Conservation (phyloP, 37 sponge, comb jelly and placozoan genomes). For the Haliclona indistincta region DNA sequence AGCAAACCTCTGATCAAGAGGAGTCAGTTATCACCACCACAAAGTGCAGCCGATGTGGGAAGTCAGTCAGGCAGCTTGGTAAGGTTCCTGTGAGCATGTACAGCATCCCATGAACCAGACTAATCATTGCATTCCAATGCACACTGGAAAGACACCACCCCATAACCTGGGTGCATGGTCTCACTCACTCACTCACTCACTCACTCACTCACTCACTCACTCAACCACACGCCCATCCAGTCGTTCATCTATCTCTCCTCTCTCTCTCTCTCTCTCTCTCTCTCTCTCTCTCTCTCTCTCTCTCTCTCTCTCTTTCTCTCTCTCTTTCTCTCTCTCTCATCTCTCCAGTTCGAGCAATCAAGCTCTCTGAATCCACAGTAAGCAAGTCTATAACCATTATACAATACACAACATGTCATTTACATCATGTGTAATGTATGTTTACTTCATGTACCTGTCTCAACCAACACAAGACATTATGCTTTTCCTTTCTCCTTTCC, state of each 20-base stretch:
- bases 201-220: background rate
- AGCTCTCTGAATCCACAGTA: no score
- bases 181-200: background rate
- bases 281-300: background rate
- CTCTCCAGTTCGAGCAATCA: no score
- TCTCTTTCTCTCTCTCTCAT: no score
- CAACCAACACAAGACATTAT: no score
- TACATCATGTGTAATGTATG: no score
- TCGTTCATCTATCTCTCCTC: background rate
- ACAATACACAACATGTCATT: no score
- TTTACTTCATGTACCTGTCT: no score
- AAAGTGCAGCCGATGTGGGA: conserved; percentile 48
- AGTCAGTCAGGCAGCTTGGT: conserved; percentile 40
- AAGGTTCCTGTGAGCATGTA: background rate
- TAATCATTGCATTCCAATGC: background rate
- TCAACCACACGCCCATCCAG: background rate
- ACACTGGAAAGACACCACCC: background rate
- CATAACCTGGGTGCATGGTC: background rate
- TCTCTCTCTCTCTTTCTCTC: background rate
- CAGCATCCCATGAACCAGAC: background rate
- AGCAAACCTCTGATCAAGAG: conserved; percentile 30
- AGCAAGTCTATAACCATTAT: no score
- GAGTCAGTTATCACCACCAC: conserved; percentile 34
- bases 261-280: background rate
- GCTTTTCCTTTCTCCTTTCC: no score